Base-by-base conservation (phyloP, 2,113 vertebrate species). In the Pterocles orientalis region DNA sequence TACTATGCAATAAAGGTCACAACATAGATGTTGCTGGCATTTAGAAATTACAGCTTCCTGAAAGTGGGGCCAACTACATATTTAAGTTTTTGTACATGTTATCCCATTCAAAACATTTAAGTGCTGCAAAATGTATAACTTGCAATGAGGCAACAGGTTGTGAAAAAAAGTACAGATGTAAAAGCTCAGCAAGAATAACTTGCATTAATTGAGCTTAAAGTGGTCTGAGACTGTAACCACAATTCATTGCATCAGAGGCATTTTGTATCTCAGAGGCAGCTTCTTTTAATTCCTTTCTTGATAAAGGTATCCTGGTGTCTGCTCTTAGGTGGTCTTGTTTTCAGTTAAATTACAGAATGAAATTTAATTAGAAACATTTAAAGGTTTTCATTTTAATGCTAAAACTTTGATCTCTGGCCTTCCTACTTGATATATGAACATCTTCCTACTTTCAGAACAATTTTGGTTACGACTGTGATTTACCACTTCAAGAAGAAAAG, bases 381-480 rank as follows among this genome's bases (percentile, higher is more conserved):
- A 94, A 64, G 86, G 78, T 54, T 96, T 96, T 96, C 28, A 95
- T 88, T 97, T 71, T 89, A 92, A 76, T 92, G 73, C 64, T 94
- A 89, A 78, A 93, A 95, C 60, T 92, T 79, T 92, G 79, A 95
- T 88, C 70, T 81, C 70, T 65, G 57, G 28, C 18, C 34, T 82
- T 93, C 33, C 61, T 87, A 58, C 21, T 76, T 85, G 72, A 95
- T 60, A 69, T 3, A 93, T 16, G 79, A 96, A 71, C 70, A 82
- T 65, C 50, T 83, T 96, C 66, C 88, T 29, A 72, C 47, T 95
- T 88, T 78, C 50, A 75, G 86, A 86, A 96, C 57, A 72, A 91
- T 69, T 88, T 82, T 92, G 61, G 41, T 90, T 77, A 64, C 36
- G 48, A 90, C 53, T 70, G 23, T 57, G 6, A 84, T 69, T 87